Evolutionary conservation across 2,113 vertebrate species (phyloP).

Genomic region (Cheirogaleus medius): DNA sequence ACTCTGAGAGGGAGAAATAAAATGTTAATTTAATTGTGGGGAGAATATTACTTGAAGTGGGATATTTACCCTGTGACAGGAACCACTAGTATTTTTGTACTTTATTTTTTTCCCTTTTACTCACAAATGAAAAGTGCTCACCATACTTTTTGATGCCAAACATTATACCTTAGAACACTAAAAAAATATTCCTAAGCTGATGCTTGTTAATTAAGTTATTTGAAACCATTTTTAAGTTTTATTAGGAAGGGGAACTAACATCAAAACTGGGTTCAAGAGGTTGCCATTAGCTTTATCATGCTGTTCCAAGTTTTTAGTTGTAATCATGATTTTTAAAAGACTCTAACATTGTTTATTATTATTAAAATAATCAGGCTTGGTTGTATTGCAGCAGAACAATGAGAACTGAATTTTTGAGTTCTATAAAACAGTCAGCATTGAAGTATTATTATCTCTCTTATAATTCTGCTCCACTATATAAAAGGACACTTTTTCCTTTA

Average conservation of each 20-base stretch:
- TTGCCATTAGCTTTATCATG: slow-evolving; percentile 68
- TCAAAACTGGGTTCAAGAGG: slow-evolving; percentile 32
- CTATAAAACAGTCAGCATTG: slow-evolving; percentile 44
- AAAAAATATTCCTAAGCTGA: slow-evolving; percentile 51
- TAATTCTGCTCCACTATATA: slow-evolving; percentile 34
- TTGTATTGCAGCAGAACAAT: slow-evolving; percentile 45
- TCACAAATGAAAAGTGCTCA: slow-evolving; percentile 66
- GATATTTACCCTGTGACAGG: slow-evolving; percentile 56
- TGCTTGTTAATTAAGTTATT: slow-evolving; percentile 63
- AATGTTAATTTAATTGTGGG: not conserved
- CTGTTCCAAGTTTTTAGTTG: slow-evolving; percentile 57
- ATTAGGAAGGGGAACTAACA: slow-evolving; percentile 33
- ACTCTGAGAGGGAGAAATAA: slow-evolving; percentile 19
- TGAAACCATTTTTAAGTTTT: slow-evolving; percentile 43
- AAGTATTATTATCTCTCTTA: slow-evolving; percentile 41
- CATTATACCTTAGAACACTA: slow-evolving; percentile 55
- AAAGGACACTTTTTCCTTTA: not conserved
- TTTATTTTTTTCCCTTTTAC: slow-evolving; percentile 74
- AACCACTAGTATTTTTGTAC: slow-evolving; percentile 75
- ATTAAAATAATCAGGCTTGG: slow-evolving; percentile 3
- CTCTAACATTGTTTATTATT: not conserved
- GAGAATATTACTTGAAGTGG: slow-evolving; percentile 78
- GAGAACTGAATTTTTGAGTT: slow-evolving; percentile 44
- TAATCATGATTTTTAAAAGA: slow-evolving; percentile 22
- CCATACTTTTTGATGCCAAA: slow-evolving; percentile 60